phyloP scores from a whole-genome alignment of 1,140 invertebrate species.

The Zaprionus lachaisei region DNA sequence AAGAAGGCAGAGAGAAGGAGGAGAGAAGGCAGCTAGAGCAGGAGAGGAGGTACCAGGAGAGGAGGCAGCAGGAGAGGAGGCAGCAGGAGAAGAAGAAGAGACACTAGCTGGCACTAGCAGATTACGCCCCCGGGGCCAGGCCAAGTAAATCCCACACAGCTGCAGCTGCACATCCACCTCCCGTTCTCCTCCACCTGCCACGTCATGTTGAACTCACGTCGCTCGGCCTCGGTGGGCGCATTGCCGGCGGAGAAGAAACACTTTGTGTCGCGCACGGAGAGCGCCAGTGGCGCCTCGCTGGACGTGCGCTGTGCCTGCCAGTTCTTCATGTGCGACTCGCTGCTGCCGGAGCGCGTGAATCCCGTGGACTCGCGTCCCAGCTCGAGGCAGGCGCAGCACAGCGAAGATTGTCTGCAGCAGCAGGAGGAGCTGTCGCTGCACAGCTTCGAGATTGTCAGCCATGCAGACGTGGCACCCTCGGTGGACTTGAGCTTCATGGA shows the following conservation, averaged over 20 bases:
- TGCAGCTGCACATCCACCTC: constrained; percentile 13
- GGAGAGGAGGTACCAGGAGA: constrained; percentile 22
- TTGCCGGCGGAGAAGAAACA: constrained; percentile 86
- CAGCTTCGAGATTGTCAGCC: constrained; percentile 70
- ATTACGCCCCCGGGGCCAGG: constrained; percentile 51
- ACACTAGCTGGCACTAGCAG: constrained; percentile 6
- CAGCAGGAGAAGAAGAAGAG: constrained; percentile 21
- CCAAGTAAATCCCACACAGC: constrained; percentile 64
- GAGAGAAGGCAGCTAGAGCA: constrained; percentile 18
- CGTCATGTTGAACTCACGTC: constrained; percentile 71
- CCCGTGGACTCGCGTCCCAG: constrained; percentile 86
- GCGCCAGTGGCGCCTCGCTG: constrained; percentile 88
- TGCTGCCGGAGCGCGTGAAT: constrained; percentile 90
- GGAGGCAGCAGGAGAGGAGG: constrained; percentile 12
- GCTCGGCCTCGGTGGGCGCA: constrained; percentile 88
- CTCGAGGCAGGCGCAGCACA: constrained; percentile 85
- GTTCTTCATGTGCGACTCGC: constrained; percentile 91
- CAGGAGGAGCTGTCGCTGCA: constrained; percentile 65
- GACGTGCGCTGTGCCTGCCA: constrained; percentile 94
- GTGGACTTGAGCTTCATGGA: constrained; percentile 77
- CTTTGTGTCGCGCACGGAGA: constrained; percentile 86
- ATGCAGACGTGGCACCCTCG: constrained; percentile 69
- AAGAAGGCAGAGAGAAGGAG: too few species aligned
- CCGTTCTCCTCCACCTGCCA: neutral
- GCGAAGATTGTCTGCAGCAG: constrained; percentile 61